These are phyloP conservation scores for Odontocerum albicorne DNA, from an alignment of 2,888 invertebrate genomes.

Conservation along the genomic window DNA sequence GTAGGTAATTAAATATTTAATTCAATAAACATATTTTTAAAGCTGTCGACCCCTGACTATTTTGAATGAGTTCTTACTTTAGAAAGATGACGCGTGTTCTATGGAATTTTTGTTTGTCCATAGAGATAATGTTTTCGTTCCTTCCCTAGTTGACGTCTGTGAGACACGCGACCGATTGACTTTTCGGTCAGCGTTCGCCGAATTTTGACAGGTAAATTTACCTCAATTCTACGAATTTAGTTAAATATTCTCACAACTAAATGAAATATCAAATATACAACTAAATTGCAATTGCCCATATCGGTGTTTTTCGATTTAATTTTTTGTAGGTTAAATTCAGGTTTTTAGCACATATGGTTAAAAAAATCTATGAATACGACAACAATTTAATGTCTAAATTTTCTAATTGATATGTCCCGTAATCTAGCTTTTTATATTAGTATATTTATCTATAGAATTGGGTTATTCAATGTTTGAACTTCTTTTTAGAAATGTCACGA, in stretches of 20 bases:
- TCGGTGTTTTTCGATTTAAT: not conserved
- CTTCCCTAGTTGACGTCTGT: slow-evolving; percentile 19
- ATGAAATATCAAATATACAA: too few relatives aligned
- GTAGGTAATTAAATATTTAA: not conserved
- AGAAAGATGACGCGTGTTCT: not conserved
- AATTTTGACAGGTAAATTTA: slow-evolving; percentile 27
- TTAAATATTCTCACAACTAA: too few relatives aligned
- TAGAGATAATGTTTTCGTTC: not conserved
- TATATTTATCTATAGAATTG: too few relatives aligned
- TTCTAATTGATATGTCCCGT: not conserved
- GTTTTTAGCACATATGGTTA: slow-evolving; percentile 12
- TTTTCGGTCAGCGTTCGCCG: slow-evolving; percentile 25
- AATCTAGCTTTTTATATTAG: not conserved
- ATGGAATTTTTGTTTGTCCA: not conserved
- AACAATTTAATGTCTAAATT: not conserved
- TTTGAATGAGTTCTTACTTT: too few relatives aligned
- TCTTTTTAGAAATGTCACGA: slow-evolving; percentile 58
- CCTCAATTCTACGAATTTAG: not conserved
- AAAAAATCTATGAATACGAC: not conserved
- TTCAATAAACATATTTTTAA: not conserved
- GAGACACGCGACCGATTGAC: slow-evolving; percentile 30
- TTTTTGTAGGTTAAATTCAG: slow-evolving; percentile 17
- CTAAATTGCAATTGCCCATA: not conserved
- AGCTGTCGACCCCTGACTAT: too few relatives aligned
- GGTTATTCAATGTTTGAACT: not conserved